Evolutionary conservation across 2,888 invertebrate genomes (phyloP).

Genomic region (Eueremaeus valkanovi): DNA sequence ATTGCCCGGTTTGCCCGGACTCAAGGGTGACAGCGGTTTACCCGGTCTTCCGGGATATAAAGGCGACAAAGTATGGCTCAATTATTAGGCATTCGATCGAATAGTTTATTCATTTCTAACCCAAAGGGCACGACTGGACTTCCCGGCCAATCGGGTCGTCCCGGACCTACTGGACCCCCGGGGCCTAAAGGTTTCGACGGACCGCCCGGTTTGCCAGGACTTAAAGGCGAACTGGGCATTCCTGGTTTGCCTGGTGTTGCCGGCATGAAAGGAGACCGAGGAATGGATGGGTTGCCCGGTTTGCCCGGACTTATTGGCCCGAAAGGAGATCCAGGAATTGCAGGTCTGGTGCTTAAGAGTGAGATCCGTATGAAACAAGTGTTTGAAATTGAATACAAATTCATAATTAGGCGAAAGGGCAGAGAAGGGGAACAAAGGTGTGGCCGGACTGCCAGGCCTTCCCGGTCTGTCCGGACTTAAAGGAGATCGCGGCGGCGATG

Average conservation of each 20-base stretch:
- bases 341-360: too few species aligned
- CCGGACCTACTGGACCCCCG: not conserved
- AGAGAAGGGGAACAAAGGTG: conserved; percentile 61
- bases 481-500: conserved; percentile 72
- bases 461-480: conserved; percentile 74
- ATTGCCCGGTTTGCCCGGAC: conserved; percentile 47
- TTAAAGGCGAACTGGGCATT: conserved; percentile 54
- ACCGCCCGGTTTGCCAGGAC: conserved; percentile 63
- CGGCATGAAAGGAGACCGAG: conserved; percentile 44
- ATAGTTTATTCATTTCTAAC: too few species aligned
- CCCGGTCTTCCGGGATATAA: conserved; percentile 54
- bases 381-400: not conserved
- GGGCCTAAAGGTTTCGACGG: conserved; percentile 61
- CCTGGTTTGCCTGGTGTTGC: conserved; percentile 45
- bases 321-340: conserved; percentile 42
- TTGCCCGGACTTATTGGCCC: conserved; percentile 45
- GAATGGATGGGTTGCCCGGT: conserved; percentile 37
- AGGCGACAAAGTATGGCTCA: not conserved
- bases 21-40: conserved; percentile 60
- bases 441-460: conserved; percentile 80
- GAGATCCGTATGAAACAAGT: not conserved
- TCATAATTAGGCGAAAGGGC: conserved; percentile 45
- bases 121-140: not conserved
- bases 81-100: too few species aligned
- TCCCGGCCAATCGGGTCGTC: not conserved